Evolutionary conservation across 2,113 vertebrate species (phyloP).

Genomic region (Uria lomvia): DNA sequence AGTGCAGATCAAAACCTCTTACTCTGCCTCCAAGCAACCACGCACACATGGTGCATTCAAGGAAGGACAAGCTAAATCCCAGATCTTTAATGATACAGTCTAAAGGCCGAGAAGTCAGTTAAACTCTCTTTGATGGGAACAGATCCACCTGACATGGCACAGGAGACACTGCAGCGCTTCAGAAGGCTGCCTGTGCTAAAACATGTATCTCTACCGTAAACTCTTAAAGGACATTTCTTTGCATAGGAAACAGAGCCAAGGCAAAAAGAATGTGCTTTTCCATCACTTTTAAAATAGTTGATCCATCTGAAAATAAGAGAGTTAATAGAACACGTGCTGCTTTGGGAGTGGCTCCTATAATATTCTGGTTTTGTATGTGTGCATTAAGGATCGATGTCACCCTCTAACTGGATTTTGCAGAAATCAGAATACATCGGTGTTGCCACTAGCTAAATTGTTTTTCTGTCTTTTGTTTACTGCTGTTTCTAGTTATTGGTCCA

Average conservation of each 20-base stretch:
- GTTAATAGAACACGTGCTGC: background rate
- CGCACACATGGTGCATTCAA: background rate
- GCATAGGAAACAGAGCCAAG: background rate
- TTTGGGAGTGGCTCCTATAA: background rate
- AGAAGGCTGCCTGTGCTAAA: background rate
- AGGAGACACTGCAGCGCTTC: background rate
- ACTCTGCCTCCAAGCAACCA: constrained; percentile 5
- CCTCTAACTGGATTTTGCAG: background rate
- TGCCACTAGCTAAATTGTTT: background rate
- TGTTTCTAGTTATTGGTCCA: background rate
- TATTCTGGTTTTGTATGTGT: background rate
- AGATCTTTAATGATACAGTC: constrained; percentile 13
- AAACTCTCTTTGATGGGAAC: background rate
- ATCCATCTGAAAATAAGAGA: background rate
- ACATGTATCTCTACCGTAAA: background rate
- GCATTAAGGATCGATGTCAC: background rate
- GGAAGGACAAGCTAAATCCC: constrained; percentile 33
- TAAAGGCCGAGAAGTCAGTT: constrained; percentile 4
- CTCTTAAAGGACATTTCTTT: background rate
- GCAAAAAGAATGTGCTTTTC: background rate
- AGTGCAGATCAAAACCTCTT: constrained; percentile 27
- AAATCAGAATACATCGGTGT: background rate
- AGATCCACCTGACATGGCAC: background rate
- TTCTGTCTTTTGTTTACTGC: background rate
- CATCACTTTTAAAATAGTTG: background rate